Evolutionary conservation across 2,797 vertebrate genomes (phyloP).

Genomic region (Typhlichthys eigenmanni): DNA sequence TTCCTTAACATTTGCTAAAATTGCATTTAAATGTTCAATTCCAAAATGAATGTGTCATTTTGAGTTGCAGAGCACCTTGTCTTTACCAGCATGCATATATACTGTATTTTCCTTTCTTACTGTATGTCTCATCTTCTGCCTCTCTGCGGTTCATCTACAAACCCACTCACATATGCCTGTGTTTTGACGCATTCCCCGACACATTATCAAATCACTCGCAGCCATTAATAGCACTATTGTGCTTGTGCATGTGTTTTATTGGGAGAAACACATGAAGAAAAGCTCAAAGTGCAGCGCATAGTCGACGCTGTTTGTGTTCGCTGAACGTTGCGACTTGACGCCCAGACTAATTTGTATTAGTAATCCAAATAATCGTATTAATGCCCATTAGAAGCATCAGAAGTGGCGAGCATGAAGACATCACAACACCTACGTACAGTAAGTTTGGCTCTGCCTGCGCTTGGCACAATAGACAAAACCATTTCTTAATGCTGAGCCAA

Average conservation of each 20-base stretch:
- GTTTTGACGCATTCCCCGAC: conserved; percentile 54
- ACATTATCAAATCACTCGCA: conserved; percentile 66
- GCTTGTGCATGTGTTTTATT: conserved; percentile 36
- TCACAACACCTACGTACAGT: conserved; percentile 76
- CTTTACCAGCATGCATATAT: too few relatives aligned
- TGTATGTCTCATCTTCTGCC: conserved; percentile 32
- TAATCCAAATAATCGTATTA: conserved; percentile 82
- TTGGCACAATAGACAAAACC: conserved; percentile 51
- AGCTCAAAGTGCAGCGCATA: conserved; percentile 59
- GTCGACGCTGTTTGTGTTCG: conserved; percentile 61
- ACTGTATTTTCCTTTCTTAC: conserved; percentile 10
- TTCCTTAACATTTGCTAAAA: too few relatives aligned
- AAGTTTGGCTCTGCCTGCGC: conserved; percentile 16
- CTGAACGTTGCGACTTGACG: conserved; percentile 58
- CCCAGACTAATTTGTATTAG: conserved; percentile 80
- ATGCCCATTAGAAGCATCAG: conserved; percentile 78
- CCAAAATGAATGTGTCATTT: too few relatives aligned
- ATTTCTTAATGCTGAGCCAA: conserved; percentile 40
- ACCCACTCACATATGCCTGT: conserved; percentile 42
- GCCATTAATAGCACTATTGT: conserved; percentile 67
- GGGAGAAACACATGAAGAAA: conserved; percentile 50
- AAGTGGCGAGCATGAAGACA: conserved; percentile 76
- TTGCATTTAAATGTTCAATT: too few relatives aligned
- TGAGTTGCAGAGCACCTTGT: too few relatives aligned
- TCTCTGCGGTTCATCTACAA: conserved; percentile 29